phyloP scores from a whole-genome alignment of 2,888 invertebrate species.

The Zhuqinia jingwanae region DNA sequence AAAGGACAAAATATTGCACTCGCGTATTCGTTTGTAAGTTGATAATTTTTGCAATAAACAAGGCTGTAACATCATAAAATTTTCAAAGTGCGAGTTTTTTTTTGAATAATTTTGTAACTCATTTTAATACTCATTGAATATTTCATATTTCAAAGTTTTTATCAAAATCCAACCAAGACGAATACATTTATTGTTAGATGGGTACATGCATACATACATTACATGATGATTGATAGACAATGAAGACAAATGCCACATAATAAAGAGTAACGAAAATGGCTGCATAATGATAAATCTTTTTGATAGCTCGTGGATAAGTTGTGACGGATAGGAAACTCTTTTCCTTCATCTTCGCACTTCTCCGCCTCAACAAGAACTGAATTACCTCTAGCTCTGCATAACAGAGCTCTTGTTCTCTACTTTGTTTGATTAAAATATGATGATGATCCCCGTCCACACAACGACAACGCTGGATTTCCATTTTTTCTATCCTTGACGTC shows the following conservation, averaged over 20 bases:
- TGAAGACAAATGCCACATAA: not conserved
- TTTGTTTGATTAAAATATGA: not conserved
- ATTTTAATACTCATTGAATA: not conserved
- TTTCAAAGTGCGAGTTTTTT: not conserved
- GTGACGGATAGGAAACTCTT: not conserved
- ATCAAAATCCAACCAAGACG: no score
- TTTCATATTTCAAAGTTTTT: not conserved
- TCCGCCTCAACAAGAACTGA: not conserved
- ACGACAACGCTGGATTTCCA: not conserved
- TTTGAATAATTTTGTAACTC: not conserved
- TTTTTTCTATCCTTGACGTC: conserved; percentile 17
- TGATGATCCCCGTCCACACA: not conserved
- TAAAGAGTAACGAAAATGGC: no score
- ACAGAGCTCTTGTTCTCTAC: not conserved
- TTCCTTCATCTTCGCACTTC: not conserved
- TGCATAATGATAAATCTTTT: no score
- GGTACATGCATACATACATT: not conserved
- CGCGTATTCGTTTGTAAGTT: no score
- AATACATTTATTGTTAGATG: no score
- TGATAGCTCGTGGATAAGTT: no score
- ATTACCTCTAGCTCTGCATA: not conserved
- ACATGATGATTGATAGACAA: not conserved
- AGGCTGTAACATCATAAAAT: not conserved
- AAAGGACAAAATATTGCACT: no score
- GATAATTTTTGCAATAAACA: no score